These are phyloP conservation scores for Yoshiicerus persimilis DNA, from an alignment of 1,140 invertebrate genomes.

Conservation along the genomic window DNA sequence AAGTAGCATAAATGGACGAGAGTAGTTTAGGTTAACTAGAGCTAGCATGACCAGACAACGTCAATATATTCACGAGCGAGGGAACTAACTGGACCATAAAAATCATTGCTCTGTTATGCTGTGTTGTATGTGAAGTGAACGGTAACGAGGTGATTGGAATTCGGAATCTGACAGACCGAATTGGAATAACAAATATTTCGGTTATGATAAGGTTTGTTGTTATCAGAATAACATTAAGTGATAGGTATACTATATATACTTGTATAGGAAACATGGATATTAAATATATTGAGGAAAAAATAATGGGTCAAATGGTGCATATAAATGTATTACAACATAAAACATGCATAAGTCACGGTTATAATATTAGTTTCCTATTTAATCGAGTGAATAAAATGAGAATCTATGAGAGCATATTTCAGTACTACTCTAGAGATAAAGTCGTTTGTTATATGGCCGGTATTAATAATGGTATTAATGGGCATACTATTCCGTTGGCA, in stretches of 20 bases:
- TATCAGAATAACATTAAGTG: background rate
- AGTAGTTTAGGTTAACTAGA: too few species aligned
- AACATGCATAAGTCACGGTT: too few species aligned
- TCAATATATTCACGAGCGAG: background rate
- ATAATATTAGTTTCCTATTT: background rate
- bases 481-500: background rate
- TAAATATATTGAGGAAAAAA: too few species aligned
- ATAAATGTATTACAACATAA: too few species aligned
- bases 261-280: background rate
- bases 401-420: background rate
- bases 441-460: background rate
- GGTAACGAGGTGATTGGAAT: background rate
- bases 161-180: background rate
- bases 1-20: background rate
- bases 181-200: background rate
- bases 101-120: background rate
- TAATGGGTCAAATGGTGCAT: too few species aligned
- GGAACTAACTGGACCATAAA: too few species aligned
- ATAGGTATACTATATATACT: background rate
- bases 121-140: background rate
- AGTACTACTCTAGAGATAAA: background rate
- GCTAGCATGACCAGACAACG: background rate
- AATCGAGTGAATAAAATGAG: background rate
- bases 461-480: background rate
- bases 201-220: background rate